phyloP scores from a whole-genome alignment of 2,113 vertebrate species.

The Aramus guarauna region DNA sequence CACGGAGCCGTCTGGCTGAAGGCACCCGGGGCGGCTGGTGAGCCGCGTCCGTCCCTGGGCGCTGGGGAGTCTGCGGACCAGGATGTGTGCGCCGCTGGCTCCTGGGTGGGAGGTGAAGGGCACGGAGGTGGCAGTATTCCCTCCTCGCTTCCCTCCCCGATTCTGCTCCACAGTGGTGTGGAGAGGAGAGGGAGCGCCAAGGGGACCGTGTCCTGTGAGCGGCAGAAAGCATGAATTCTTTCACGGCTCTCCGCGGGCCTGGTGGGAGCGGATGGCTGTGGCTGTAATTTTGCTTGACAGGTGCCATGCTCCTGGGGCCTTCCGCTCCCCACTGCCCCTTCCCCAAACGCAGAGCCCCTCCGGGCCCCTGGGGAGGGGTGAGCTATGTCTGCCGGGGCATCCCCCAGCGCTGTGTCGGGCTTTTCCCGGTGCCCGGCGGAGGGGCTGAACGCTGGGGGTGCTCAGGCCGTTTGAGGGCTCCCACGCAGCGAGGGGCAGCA shows the following conservation, averaged over 20 bases:
- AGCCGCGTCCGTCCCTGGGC: fast-evolving
- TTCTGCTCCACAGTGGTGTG: fast-evolving
- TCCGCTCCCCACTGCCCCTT: background rate
- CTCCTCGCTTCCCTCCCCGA: too few relatives aligned
- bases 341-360: background rate
- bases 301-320: background rate
- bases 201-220: background rate
- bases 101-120: background rate
- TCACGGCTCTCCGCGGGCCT: background rate
- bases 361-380: fast-evolving
- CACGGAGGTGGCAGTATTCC: fast-evolving
- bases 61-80: background rate
- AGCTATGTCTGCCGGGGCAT: background rate
- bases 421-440: background rate
- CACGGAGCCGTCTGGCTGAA: fast-evolving
- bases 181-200: background rate
- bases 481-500: fast-evolving
- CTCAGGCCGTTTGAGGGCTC: fast-evolving
- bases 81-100: background rate
- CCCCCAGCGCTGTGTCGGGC: fast-evolving
- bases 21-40: background rate
- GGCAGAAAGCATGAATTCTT: background rate
- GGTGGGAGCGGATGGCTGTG: background rate
- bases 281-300: background rate
- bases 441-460: background rate